phyloP scores from a whole-genome alignment of 2,797 vertebrate species.

The Odontamblyopus rebecca region DNA sequence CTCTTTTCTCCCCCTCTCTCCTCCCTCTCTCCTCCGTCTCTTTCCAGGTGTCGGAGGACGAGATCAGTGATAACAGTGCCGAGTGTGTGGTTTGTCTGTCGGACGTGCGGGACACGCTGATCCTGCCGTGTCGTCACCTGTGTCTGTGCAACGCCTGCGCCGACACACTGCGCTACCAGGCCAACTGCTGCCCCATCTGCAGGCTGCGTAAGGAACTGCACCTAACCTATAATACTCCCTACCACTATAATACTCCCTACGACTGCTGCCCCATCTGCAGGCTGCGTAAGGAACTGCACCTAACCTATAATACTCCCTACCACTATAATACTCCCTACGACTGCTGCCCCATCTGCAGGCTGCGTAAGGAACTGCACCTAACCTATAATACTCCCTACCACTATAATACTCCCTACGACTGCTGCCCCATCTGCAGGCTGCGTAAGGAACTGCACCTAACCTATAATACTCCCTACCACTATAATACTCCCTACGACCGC shows the following conservation, averaged over 20 bases:
- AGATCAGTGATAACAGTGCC: conserved; percentile 97
- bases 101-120: conserved; percentile 93
- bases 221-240: too few species aligned
- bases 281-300: conserved; percentile 81
- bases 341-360: too few species aligned
- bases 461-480: too few species aligned
- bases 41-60: conserved; percentile 89
- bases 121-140: conserved; percentile 94
- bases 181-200: conserved; percentile 98
- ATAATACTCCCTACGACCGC: too few species aligned
- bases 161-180: conserved; percentile 95
- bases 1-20: not conserved
- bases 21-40: not conserved
- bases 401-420: too few species aligned
- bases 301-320: too few species aligned
- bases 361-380: too few species aligned
- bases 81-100: conserved; percentile 98
- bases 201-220: conserved; percentile 85
- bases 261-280: conserved; percentile 95
- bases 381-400: too few species aligned
- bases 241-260: too few species aligned
- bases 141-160: conserved; percentile 94
- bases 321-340: too few species aligned
- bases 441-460: too few species aligned
- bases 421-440: too few species aligned